These are phyloP conservation scores for Mus spretus DNA, from an alignment of 2,797 vertebrate genomes.

Conservation along the genomic window DNA sequence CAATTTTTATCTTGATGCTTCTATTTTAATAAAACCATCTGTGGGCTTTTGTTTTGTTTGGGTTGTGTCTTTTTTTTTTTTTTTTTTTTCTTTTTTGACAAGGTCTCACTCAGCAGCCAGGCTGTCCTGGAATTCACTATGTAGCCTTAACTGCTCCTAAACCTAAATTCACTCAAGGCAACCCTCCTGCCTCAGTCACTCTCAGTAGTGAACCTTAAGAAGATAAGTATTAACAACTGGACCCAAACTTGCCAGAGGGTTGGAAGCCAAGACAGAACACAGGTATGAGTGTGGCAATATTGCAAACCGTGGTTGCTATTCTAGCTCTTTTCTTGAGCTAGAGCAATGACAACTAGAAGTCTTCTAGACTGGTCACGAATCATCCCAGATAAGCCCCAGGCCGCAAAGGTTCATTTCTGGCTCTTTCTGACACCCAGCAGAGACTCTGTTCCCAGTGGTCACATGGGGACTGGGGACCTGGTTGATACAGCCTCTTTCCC, in stretches of 20 bases:
- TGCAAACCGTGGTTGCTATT: background rate
- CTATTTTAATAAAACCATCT: slow-evolving; percentile 43
- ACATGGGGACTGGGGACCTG: background rate
- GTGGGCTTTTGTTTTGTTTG: background rate
- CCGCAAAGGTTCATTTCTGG: background rate
- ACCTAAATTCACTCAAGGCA: background rate
- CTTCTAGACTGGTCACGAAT: background rate
- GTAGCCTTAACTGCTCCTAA: background rate
- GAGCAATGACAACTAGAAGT: background rate
- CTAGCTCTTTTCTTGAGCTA: background rate
- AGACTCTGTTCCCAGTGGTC: background rate
- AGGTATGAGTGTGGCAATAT: background rate
- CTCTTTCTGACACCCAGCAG: background rate
- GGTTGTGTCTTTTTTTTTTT: background rate
- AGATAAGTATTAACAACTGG: background rate
- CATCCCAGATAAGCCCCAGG: background rate
- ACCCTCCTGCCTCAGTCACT: background rate
- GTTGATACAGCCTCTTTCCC: background rate
- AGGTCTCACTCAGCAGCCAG: background rate
- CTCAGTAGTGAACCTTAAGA: background rate
- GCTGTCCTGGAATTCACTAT: background rate
- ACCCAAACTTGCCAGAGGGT: background rate
- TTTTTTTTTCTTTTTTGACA: background rate
- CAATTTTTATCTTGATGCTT: background rate
- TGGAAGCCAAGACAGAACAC: slow-evolving; percentile 35